These are phyloP conservation scores for Candoia aspera DNA, from an alignment of 2,113 vertebrate genomes.

Conservation along the genomic window DNA sequence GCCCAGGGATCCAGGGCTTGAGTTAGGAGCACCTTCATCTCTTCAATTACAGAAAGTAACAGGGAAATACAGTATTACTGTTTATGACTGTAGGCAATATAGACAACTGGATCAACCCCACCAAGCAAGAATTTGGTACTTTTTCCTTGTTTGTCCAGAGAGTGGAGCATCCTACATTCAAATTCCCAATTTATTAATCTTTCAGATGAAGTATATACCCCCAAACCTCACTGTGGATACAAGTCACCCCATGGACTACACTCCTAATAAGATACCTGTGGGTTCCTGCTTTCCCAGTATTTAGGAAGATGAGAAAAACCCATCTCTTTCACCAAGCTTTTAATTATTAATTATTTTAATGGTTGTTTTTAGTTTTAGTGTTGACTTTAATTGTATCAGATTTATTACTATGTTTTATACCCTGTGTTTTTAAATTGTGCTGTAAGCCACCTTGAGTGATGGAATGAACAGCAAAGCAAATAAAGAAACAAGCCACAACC, in stretches of 20 bases:
- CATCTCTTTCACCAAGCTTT: not conserved
- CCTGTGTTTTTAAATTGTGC: not conserved
- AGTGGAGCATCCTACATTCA: not conserved
- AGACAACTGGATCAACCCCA: not conserved
- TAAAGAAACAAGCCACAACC: not conserved
- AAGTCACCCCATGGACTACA: not conserved
- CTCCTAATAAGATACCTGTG: not conserved
- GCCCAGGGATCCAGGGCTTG: not conserved
- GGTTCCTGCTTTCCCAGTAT: not conserved
- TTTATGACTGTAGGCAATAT: not conserved
- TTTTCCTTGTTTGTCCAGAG: not conserved
- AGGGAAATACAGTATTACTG: not conserved
- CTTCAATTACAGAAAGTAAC: not conserved
- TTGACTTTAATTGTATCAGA: not conserved
- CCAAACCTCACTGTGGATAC: not conserved
- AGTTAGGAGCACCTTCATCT: not conserved
- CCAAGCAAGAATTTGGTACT: not conserved
- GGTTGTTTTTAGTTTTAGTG: not conserved
- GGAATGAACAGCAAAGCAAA: not conserved
- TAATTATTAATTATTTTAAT: not conserved
- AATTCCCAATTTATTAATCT: not conserved
- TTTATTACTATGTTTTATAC: not conserved
- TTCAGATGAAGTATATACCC: not conserved
- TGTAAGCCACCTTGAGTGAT: not conserved
- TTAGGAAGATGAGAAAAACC: not conserved